Percentiles rank a stretch among this genome's conserved stretches.
Conservation (phyloP, 2,888 invertebrate species). For the Crematogaster levior region DNA sequence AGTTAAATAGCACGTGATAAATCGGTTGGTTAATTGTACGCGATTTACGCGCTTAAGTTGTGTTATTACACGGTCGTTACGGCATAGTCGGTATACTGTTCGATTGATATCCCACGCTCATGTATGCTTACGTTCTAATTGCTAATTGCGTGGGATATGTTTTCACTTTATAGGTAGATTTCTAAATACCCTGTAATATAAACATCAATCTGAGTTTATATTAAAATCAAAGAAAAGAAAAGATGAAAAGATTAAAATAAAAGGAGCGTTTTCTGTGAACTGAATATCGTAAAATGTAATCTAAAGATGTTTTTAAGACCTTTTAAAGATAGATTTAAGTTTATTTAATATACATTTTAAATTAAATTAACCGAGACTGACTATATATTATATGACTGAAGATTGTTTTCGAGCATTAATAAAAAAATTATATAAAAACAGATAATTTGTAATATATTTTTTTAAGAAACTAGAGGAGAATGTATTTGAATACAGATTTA, state of each 20-base stretch:
- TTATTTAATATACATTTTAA: background rate
- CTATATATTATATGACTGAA: background rate
- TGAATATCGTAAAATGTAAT: background rate
- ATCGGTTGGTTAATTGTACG: slow-evolving; percentile 53
- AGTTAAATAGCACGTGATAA: slow-evolving; percentile 58
- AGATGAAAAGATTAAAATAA: background rate
- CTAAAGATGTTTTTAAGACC: background rate
- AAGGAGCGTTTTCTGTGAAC: background rate
- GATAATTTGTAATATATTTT: background rate
- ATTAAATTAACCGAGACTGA: background rate
- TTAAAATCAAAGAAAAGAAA: background rate
- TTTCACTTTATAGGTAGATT: slow-evolving; percentile 7
- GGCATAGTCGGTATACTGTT: background rate
- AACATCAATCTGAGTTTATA: background rate
- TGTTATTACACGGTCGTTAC: slow-evolving; percentile 39
- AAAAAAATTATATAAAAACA: background rate
- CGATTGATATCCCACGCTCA: slow-evolving; percentile 28
- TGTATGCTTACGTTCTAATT: slow-evolving; percentile 35
- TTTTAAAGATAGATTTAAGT: background rate
- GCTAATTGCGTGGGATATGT: slow-evolving; percentile 40
- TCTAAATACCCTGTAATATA: slow-evolving; percentile 1
- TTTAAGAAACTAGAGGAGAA: background rate
- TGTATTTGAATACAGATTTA: background rate
- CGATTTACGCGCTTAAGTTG: slow-evolving; percentile 54
- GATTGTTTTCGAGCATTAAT: background rate